Evolutionary conservation across 2,797 vertebrate species (phyloP), one percentile per base, ranked within the genome.

Genomic region (Peromyscus nudipes): DNA sequence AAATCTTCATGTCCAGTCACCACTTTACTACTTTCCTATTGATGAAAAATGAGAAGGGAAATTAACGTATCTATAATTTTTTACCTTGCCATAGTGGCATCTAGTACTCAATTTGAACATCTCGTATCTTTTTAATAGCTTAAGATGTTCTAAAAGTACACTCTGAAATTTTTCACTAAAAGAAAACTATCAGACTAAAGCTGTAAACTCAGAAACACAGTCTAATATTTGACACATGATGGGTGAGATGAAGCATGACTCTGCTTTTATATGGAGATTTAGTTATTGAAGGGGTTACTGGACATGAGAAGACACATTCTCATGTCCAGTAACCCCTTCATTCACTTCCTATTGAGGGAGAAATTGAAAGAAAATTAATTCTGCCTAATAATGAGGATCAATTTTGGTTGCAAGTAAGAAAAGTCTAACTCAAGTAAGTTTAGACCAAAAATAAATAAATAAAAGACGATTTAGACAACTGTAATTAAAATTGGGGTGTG

Each of bases 201-300:
- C 73, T 52, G 1, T 76, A 92, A 89, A 94, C 92, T 91, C 80
- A 97, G 60, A 86, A 92, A 87, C 83, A 2, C 13, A 71, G 11
- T 60, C 91, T 19, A 67, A 16, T 40, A 40, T 87, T 77, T 97
- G 60, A 84, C 37, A 13, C 65, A 65, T 23, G 27, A 92, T 40
- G 77, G 73, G 67, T 91, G 16, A 95, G 49, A 65, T 91, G 62
- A 67, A 25, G n/a, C 49, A 73, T 92, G 43, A 52, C 52, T 92
- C 23, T 77, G 14, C 29, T 49, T 40, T 25, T 49, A 6, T 23
- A 19, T 49, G 23, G n/a, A 34, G 16, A 34, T 90, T 94, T 69
- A 86, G 19, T 65, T 85, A 91, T 21, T 73, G 57, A 91, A 29
- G 52, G 52, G 12, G 52, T 52, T 52, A 52, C 12, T 52, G 52